phyloP scores from a whole-genome alignment of 2,797 vertebrate genomes.

The Strix occidentalis region DNA sequence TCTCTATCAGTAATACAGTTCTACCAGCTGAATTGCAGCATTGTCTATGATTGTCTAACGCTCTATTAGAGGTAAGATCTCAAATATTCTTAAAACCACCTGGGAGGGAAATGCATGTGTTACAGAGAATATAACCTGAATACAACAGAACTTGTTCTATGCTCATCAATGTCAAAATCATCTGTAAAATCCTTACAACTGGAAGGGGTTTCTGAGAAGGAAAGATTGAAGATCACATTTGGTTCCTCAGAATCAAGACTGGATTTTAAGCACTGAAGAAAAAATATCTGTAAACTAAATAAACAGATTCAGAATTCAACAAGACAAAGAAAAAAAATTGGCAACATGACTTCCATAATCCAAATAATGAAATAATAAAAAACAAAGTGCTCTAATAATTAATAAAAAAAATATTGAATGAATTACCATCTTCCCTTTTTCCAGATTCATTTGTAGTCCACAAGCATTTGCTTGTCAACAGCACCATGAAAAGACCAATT shows the following conservation, averaged over 20 bases:
- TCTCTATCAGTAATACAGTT: background rate
- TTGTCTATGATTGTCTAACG: background rate
- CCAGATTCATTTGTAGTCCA: background rate
- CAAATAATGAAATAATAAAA: background rate
- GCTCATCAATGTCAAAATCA: background rate
- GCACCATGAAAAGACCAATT: background rate
- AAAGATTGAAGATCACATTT: background rate
- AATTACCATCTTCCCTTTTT: background rate
- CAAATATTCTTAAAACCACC: background rate
- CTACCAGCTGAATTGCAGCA: background rate
- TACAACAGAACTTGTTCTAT: background rate
- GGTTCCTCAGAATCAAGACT: background rate
- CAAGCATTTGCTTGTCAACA: background rate
- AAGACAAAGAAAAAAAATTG: background rate
- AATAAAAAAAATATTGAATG: background rate
- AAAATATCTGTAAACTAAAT: background rate
- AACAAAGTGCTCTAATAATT: background rate
- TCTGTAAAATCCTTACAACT: background rate
- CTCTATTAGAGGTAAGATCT: background rate
- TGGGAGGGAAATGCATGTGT: background rate
- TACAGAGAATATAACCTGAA: background rate
- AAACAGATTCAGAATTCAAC: background rate
- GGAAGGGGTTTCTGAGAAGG: background rate
- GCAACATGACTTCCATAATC: background rate
- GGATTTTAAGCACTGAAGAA: background rate